Evolutionary conservation across 1,140 invertebrate genomes (phyloP).

Genomic region (Drosophila pseudoananassae): DNA sequence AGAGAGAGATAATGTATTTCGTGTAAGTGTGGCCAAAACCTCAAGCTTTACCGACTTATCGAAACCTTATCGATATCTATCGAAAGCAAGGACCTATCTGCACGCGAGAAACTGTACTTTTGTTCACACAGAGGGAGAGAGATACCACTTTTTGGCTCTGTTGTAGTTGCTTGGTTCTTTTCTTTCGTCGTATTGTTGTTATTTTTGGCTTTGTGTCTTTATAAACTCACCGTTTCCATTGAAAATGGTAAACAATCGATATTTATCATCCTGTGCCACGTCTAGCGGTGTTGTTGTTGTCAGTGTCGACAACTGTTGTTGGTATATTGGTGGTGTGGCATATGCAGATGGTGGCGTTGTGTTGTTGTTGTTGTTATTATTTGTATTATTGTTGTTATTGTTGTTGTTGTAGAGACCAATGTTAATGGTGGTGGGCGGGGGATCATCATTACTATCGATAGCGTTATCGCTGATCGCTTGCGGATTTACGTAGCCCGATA

Average conservation of each 20-base stretch:
- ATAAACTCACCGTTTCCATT: slow-evolving; percentile 83
- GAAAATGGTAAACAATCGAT: slow-evolving; percentile 83
- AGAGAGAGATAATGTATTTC: slow-evolving; percentile 15
- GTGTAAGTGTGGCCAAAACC: slow-evolving; percentile 22
- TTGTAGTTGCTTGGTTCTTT: slow-evolving; percentile 1
- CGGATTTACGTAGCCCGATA: slow-evolving; percentile 58
- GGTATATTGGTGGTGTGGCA: slow-evolving; percentile 70
- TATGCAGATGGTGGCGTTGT: slow-evolving; percentile 71
- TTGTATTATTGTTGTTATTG: slow-evolving; percentile 45
- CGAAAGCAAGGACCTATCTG: slow-evolving; percentile 17
- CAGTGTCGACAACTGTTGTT: slow-evolving; percentile 75
- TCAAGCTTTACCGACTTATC: background rate
- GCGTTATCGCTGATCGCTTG: slow-evolving; percentile 51
- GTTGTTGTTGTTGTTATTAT: slow-evolving; percentile 58
- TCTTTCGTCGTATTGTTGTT: background rate
- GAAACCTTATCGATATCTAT: background rate
- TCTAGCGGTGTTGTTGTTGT: slow-evolving; percentile 76
- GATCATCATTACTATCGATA: slow-evolving; percentile 31
- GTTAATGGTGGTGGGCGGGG: slow-evolving; percentile 58
- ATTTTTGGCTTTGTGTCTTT: background rate
- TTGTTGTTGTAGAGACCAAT: slow-evolving; percentile 52
- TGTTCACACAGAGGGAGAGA: background rate
- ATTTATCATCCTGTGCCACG: slow-evolving; percentile 79
- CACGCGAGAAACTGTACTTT: slow-evolving; percentile 4
- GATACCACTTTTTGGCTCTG: background rate